Evolutionary conservation across 2,113 vertebrate species (phyloP).

Genomic region (Scalopus aquaticus): DNA sequence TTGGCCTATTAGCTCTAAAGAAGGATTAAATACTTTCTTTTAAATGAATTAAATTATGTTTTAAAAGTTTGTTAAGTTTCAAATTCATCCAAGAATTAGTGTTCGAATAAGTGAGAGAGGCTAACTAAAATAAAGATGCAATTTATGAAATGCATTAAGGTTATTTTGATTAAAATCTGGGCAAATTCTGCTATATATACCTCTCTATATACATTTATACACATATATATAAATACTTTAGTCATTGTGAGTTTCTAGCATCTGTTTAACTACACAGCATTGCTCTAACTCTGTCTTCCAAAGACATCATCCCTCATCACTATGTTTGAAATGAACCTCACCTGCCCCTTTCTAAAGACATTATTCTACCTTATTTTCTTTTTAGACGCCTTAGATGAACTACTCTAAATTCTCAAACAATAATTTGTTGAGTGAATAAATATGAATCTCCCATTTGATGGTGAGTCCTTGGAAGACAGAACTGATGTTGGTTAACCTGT

Average conservation of each 20-base stretch:
- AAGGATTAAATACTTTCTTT: background rate
- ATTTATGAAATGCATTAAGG: background rate
- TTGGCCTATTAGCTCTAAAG: background rate
- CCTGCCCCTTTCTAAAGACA: background rate
- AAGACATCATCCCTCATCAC: background rate
- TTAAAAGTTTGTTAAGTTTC: background rate
- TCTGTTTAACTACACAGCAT: background rate
- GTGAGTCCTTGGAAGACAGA: background rate
- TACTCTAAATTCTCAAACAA: background rate
- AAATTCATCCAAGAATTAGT: background rate
- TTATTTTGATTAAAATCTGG: background rate
- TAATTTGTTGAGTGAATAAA: background rate
- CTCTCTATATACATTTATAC: background rate
- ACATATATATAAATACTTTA: background rate
- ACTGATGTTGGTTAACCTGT: background rate
- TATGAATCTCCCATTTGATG: background rate
- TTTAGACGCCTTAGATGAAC: background rate
- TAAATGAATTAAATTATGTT: background rate
- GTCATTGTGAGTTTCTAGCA: background rate
- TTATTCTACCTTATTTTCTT: background rate
- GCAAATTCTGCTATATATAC: background rate
- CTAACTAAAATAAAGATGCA: background rate
- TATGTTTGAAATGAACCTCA: background rate
- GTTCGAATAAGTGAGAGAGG: background rate
- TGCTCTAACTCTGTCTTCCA: background rate